Conservation (phyloP, 2,888 invertebrate genomes). For the Agrotis puta region DNA sequence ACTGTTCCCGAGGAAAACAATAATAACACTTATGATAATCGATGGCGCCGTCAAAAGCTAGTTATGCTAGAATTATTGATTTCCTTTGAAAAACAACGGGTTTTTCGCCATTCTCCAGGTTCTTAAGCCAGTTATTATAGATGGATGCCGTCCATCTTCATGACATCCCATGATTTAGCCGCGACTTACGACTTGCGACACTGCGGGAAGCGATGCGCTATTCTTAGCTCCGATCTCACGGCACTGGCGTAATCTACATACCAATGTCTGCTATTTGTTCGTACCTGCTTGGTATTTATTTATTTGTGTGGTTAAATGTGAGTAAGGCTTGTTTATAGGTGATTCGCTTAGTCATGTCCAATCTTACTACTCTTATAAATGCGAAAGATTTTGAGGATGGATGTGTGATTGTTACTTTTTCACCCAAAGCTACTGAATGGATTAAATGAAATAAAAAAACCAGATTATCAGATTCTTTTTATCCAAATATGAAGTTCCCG, state of each 20-base stretch:
- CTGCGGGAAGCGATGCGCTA: slow-evolving; percentile 52
- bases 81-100: background rate
- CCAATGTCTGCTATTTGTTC: slow-evolving; percentile 50
- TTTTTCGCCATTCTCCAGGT: background rate
- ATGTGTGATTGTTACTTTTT: too few species aligned
- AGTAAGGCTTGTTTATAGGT: slow-evolving; percentile 12
- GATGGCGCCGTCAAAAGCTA: too few species aligned
- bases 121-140: background rate
- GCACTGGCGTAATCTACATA: slow-evolving; percentile 56
- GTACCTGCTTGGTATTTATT: slow-evolving; percentile 45
- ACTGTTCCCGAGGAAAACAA: too few species aligned
- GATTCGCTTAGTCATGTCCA: slow-evolving; percentile 24
- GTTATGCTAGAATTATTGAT: too few species aligned
- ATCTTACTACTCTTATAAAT: background rate
- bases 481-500: too few species aligned
- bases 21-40: too few species aligned
- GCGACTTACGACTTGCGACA: slow-evolving; percentile 46
- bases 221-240: slow-evolving; percentile 57
- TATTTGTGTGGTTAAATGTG: slow-evolving; percentile 13
- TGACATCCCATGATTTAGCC: slow-evolving; percentile 50
- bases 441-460: too few species aligned
- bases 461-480: too few species aligned
- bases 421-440: too few species aligned
- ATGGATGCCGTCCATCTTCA: slow-evolving; percentile 57
- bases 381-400: too few species aligned